Evolutionary conservation across 2,888 invertebrate species (phyloP).

Genomic region (Calliphora vomitoria): DNA sequence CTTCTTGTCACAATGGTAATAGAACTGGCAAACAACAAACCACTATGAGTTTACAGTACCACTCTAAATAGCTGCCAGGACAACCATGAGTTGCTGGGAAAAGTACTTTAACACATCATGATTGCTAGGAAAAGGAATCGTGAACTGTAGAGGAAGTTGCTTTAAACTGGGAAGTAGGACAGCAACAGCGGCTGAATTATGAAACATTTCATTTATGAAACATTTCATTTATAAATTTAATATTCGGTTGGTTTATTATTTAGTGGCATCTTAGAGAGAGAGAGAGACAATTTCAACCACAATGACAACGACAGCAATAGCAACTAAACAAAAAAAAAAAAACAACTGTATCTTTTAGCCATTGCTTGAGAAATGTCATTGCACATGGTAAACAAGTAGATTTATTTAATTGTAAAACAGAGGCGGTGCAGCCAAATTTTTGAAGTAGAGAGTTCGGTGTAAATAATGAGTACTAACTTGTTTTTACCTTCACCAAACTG

Average conservation of each 20-base stretch:
- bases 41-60: not conserved
- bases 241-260: conserved; percentile 81
- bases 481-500: too few species aligned
- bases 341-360: not conserved
- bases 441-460: not conserved
- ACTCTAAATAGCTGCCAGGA: not conserved
- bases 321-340: not conserved
- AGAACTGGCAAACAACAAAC: conserved; percentile 55
- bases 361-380: conserved; percentile 1
- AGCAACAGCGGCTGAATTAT: not conserved
- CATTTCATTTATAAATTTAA: conserved; percentile 82
- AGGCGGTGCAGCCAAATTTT: not conserved
- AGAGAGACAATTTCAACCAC: not conserved
- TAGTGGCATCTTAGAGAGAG: conserved; percentile 77
- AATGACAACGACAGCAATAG: conserved; percentile 40
- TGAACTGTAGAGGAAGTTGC: conserved; percentile 6
- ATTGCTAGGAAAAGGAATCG: not conserved
- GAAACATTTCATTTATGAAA: conserved; percentile 75
- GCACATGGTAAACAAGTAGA: not conserved
- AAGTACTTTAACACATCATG: conserved; percentile 7
- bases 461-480: too few species aligned
- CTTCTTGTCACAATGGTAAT: conserved; percentile 79
- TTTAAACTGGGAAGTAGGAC: conserved; percentile 15
- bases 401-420: not conserved
- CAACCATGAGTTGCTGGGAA: not conserved